Conservation (phyloP, 2,888 invertebrate species). For the Aricia artaxerxes region DNA sequence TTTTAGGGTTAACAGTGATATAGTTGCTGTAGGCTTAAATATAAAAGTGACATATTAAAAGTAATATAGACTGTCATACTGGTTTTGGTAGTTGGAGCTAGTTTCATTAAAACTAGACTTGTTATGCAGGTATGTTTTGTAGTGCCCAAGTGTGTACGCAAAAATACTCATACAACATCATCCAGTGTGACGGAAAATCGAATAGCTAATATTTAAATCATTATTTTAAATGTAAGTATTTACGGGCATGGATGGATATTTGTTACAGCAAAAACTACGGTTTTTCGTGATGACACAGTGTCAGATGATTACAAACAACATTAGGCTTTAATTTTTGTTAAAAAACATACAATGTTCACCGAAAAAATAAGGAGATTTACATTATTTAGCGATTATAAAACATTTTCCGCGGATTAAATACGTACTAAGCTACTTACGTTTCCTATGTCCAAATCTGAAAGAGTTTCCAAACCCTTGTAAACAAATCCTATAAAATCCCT, state of each 20-base stretch:
- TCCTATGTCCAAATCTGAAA: slow-evolving; percentile 24
- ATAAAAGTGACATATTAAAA: too few relatives aligned
- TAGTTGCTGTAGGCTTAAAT: not conserved
- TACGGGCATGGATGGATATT: too few relatives aligned
- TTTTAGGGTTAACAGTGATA: not conserved
- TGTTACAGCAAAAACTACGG: not conserved
- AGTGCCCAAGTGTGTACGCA: too few relatives aligned
- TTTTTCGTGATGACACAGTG: not conserved
- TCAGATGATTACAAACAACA: not conserved
- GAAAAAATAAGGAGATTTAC: not conserved
- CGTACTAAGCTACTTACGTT: slow-evolving; percentile 18
- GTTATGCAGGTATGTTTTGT: too few relatives aligned
- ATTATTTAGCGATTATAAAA: slow-evolving; percentile 18
- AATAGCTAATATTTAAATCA: too few relatives aligned
- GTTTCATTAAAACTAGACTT: too few relatives aligned
- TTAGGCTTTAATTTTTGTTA: too few relatives aligned
- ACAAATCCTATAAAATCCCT: slow-evolving; percentile 21
- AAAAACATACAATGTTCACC: not conserved
- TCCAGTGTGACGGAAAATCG: too few relatives aligned
- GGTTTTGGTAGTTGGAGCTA: too few relatives aligned
- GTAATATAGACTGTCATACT: too few relatives aligned
- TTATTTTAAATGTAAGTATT: too few relatives aligned
- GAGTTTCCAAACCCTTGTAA: not conserved
- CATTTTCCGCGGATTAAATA: slow-evolving; percentile 18
- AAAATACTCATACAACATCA: too few relatives aligned